phyloP scores from a whole-genome alignment of 2,797 vertebrate species.

The Loriculus beryllinus region DNA sequence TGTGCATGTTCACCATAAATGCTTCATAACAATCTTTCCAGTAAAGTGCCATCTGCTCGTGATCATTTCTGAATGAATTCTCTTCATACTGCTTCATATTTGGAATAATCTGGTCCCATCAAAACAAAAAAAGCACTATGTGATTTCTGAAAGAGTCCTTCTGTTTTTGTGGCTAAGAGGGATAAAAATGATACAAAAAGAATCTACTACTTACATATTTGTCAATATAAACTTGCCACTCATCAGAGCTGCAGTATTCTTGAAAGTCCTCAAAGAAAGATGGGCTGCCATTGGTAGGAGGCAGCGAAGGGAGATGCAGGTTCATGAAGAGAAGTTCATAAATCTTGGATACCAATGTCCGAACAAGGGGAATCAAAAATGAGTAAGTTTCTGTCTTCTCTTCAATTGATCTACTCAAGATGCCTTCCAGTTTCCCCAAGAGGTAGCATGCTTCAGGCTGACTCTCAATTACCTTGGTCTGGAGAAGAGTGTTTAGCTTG shows the following conservation, averaged over 20 bases:
- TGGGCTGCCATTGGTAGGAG: constrained; percentile 91
- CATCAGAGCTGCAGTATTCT: constrained; percentile 89
- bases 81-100: constrained; percentile 98
- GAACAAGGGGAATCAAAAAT: constrained; percentile 91
- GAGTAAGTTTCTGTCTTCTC: constrained; percentile 88
- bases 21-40: constrained; percentile 96
- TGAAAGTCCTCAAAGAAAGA: constrained; percentile 98
- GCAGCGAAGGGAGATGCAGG: constrained; percentile 91
- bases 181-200: background rate
- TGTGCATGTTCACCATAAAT: constrained; percentile 93
- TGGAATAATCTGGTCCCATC: constrained; percentile 86
- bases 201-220: constrained; percentile 87
- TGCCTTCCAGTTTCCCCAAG: constrained; percentile 89
- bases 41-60: constrained; percentile 90
- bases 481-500: constrained; percentile 93
- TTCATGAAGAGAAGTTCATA: constrained; percentile 96
- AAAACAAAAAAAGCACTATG: background rate
- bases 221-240: constrained; percentile 96
- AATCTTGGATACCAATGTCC: constrained; percentile 92
- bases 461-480: constrained; percentile 91
- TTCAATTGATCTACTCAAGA: constrained; percentile 86
- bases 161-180: background rate
- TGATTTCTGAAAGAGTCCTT: background rate
- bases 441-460: constrained; percentile 95
- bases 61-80: constrained; percentile 87